These are phyloP conservation scores for Catocala fraxini DNA, from an alignment of 2,888 invertebrate species.

Conservation along the genomic window DNA sequence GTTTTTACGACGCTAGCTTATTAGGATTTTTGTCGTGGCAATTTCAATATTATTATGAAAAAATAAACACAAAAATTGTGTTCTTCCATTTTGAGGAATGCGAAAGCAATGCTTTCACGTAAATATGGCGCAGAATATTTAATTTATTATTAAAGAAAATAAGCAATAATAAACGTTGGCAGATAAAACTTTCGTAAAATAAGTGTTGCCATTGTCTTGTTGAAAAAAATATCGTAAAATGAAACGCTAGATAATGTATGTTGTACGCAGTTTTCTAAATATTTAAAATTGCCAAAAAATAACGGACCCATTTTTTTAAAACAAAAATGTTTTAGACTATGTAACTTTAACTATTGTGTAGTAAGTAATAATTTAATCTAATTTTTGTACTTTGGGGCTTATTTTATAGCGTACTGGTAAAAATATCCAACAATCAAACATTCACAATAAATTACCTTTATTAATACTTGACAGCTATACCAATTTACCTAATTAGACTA, in stretches of 20 bases:
- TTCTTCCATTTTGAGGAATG: constrained; percentile 79
- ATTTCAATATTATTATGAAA: constrained; percentile 46
- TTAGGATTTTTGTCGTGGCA: constrained; percentile 58
- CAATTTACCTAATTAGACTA: no score
- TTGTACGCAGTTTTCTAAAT: constrained; percentile 52
- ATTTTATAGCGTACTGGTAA: constrained; percentile 34
- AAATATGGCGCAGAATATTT: constrained; percentile 15
- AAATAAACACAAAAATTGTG: constrained; percentile 60
- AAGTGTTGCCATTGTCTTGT: constrained; percentile 54
- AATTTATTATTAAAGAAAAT: constrained; percentile 15
- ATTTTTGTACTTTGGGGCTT: constrained; percentile 48
- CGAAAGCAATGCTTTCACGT: constrained; percentile 34
- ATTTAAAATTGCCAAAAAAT: constrained; percentile 58
- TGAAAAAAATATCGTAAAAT: constrained; percentile 46
- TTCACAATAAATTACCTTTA: no score
- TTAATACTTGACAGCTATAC: no score
- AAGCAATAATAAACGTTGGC: constrained; percentile 48
- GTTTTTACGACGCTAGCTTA: constrained; percentile 69
- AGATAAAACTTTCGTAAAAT: constrained; percentile 40
- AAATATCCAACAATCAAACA: no score
- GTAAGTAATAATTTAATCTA: constrained; percentile 45
- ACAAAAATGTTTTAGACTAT: constrained; percentile 45
- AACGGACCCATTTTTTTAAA: constrained; percentile 54
- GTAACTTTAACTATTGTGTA: constrained; percentile 50
- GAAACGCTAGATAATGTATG: constrained; percentile 48